Percentiles rank a stretch among this genome's conserved stretches.
Conservation (phyloP, 2,888 invertebrate species). For the Papilio protenor region DNA sequence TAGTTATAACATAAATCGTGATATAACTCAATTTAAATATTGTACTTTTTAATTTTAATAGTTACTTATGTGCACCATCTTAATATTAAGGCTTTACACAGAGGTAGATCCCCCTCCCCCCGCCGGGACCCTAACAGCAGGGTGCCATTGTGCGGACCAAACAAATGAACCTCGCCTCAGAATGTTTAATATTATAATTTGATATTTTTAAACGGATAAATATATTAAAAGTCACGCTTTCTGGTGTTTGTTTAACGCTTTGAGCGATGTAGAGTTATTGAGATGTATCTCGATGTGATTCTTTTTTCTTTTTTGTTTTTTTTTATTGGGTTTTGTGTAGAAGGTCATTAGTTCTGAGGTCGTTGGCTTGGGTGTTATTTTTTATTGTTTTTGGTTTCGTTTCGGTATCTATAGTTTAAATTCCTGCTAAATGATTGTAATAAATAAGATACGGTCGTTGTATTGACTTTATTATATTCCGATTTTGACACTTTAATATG, state of each 20-base stretch:
- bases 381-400: constrained; percentile 11
- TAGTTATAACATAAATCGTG: background rate
- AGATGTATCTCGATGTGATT: constrained; percentile 52
- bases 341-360: constrained; percentile 42
- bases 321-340: constrained; percentile 50
- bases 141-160: constrained; percentile 73
- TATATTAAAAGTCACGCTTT: constrained; percentile 82
- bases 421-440: constrained; percentile 34
- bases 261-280: constrained; percentile 71
- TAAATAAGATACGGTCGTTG: constrained; percentile 15
- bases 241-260: constrained; percentile 81
- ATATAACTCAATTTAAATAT: background rate
- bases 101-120: constrained; percentile 50
- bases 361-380: constrained; percentile 35
- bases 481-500: constrained; percentile 18
- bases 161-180: constrained; percentile 76
- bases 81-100: constrained; percentile 51
- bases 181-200: constrained; percentile 83
- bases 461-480: constrained; percentile 12
- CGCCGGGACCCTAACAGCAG: constrained; percentile 60
- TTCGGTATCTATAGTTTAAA: constrained; percentile 18
- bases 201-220: constrained; percentile 83
- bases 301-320: constrained; percentile 50
- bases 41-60: constrained; percentile 13
- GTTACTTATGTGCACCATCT: constrained; percentile 48